These are phyloP conservation scores for Calephelis virginiensis DNA, from an alignment of 1,140 invertebrate genomes.

Conservation along the genomic window DNA sequence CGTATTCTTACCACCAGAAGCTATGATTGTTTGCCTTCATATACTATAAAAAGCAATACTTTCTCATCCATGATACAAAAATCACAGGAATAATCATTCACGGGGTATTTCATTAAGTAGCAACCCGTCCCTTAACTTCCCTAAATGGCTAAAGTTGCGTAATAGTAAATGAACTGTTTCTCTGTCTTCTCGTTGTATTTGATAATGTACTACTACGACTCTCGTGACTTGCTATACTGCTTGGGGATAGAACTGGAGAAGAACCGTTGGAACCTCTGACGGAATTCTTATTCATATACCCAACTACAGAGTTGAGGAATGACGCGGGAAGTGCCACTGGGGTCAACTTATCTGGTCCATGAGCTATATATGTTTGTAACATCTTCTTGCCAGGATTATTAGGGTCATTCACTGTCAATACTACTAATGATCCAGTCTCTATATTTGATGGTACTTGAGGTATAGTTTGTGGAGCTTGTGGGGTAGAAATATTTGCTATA, in stretches of 20 bases:
- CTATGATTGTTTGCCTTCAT: too few relatives aligned
- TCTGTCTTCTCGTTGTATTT: conserved; percentile 43
- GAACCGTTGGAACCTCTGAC: conserved; percentile 42
- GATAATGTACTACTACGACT: conserved; percentile 41
- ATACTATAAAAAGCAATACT: too few relatives aligned
- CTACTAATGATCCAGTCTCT: conserved; percentile 61
- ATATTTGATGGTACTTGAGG: conserved; percentile 51
- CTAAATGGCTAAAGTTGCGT: conserved; percentile 45
- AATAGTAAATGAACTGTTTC: conserved; percentile 58
- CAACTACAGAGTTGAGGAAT: conserved; percentile 58
- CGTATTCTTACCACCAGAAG: too few relatives aligned
- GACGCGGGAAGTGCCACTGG: conserved; percentile 51
- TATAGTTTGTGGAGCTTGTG: conserved; percentile 18
- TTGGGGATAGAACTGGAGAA: conserved; percentile 52
- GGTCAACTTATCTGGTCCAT: conserved; percentile 48
- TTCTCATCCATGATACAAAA: not conserved
- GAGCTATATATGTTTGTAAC: conserved; percentile 66
- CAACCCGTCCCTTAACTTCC: too few relatives aligned
- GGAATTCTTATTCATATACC: conserved; percentile 64
- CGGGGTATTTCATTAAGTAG: too few relatives aligned
- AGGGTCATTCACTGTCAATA: conserved; percentile 62
- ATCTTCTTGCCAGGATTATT: conserved; percentile 63
- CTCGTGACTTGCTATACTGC: conserved; percentile 49
- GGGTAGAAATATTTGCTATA: conserved; percentile 3
- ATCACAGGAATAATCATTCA: not conserved